Evolutionary conservation across 2,888 invertebrate species (phyloP).

Genomic region (Julus scanicus): DNA sequence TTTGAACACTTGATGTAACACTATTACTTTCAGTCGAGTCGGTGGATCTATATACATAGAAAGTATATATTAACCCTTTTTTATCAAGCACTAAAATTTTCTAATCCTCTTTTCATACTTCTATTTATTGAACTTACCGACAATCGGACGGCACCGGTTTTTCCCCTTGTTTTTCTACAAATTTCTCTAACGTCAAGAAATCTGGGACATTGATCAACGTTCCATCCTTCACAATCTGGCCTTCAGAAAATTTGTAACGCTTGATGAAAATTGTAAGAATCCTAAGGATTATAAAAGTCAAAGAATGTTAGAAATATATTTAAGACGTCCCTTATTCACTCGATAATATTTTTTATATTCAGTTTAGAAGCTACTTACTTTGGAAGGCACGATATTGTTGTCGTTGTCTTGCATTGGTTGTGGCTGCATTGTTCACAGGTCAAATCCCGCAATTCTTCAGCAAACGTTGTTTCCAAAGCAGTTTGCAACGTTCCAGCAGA

Average conservation of each 20-base stretch:
- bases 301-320: neutral
- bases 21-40: neutral
- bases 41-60: neutral
- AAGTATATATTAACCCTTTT: neutral
- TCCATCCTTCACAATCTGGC: neutral
- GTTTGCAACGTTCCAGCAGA: neutral
- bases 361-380: neutral
- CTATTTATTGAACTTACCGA: neutral
- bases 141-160: neutral
- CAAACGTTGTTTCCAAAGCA: constrained; percentile 2
- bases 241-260: constrained; percentile 8
- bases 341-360: neutral
- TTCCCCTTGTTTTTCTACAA: neutral
- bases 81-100: too few relatives aligned
- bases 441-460: neutral
- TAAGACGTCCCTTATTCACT: neutral
- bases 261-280: constrained; percentile 21
- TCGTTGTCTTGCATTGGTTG: neutral
- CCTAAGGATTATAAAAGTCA: neutral
- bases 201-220: constrained; percentile 5
- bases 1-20: neutral
- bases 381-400: constrained; percentile 48
- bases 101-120: neutral
- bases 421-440: neutral
- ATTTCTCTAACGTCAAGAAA: neutral